Percentiles rank a stretch among this genome's conserved stretches.
Conservation (phyloP, 1,140 invertebrate species). For the Lasioglossum baleicum region DNA sequence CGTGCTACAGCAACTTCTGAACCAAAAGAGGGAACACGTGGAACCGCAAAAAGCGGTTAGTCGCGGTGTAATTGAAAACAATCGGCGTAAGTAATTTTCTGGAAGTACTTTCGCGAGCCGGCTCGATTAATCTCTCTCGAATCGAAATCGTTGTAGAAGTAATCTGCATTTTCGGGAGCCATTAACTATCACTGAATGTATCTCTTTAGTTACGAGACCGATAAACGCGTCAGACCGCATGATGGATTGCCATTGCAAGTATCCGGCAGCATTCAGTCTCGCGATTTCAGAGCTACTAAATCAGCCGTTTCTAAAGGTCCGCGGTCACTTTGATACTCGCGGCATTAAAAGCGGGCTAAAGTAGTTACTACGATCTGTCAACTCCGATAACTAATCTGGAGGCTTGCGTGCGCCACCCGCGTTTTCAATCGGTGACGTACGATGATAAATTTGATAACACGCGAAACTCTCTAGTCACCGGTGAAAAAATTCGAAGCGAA, state of each 20-base stretch:
- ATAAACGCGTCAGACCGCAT: slow-evolving; percentile 36
- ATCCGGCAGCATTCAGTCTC: slow-evolving; percentile 21
- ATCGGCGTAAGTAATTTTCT: no score
- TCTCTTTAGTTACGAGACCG: not conserved
- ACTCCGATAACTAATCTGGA: slow-evolving; percentile 50
- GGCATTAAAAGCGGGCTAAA: slow-evolving; percentile 15
- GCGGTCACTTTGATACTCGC: slow-evolving; percentile 39
- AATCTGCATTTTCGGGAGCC: not conserved
- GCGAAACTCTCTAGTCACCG: not conserved
- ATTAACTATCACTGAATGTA: not conserved
- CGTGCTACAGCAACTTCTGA: no score
- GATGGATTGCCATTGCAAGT: slow-evolving; percentile 44
- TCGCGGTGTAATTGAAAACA: not conserved
- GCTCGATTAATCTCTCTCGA: not conserved
- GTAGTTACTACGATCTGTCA: slow-evolving; percentile 27
- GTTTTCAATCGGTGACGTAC: not conserved
- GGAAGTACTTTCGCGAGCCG: not conserved
- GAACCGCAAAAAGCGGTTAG: not conserved
- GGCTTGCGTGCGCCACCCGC: not conserved
- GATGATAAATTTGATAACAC: not conserved
- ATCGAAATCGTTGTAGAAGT: not conserved
- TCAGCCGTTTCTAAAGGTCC: slow-evolving; percentile 30
- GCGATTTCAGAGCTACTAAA: slow-evolving; percentile 47
- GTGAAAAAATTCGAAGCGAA: no score
- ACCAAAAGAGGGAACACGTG: no score